A percentile compares a stretch with the other conserved stretches of the same genome.
These are phyloP conservation scores for Zophobas atratus DNA, from an alignment of 1,140 invertebrate species.

Conservation along the genomic window DNA sequence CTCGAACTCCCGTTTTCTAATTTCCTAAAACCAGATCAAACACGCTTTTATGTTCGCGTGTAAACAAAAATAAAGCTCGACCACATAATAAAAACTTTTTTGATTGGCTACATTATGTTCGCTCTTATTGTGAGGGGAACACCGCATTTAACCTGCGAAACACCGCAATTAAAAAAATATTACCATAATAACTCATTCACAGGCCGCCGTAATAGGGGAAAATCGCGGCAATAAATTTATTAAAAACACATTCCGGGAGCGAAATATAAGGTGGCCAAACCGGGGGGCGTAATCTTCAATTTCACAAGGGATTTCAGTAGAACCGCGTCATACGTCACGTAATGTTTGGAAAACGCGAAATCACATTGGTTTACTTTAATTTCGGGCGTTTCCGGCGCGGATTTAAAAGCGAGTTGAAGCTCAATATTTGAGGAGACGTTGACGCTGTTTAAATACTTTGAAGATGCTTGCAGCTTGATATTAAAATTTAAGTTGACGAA, in stretches of 20 bases:
- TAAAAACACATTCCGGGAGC: conserved; percentile 35
- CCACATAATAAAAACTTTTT: not conserved
- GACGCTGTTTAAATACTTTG: conserved; percentile 13
- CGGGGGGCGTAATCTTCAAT: conserved; percentile 23
- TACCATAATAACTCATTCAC: conserved; percentile 31
- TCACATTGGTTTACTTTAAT: conserved; percentile 31
- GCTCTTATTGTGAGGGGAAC: not conserved
- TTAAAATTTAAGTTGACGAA: conserved; percentile 21
- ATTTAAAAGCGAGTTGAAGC: not conserved
- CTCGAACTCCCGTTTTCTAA: not conserved
- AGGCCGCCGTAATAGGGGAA: conserved; percentile 16
- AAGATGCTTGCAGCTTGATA: not conserved
- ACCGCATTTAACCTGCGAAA: conserved; percentile 24
- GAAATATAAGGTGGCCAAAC: conserved; percentile 19
- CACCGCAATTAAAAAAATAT: conserved; percentile 38
- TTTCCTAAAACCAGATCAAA: not conserved
- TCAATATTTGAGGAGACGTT: conserved; percentile 16
- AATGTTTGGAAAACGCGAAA: conserved; percentile 29
- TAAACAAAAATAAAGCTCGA: not conserved
- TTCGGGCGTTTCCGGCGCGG: not conserved
- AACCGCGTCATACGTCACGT: conserved; percentile 33
- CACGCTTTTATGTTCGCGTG: not conserved
- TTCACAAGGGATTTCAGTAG: conserved; percentile 33
- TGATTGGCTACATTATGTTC: not conserved
- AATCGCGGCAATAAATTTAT: conserved; percentile 37